Conservation (phyloP, 2,797 vertebrate species). For the Parambassis ranga region DNA sequence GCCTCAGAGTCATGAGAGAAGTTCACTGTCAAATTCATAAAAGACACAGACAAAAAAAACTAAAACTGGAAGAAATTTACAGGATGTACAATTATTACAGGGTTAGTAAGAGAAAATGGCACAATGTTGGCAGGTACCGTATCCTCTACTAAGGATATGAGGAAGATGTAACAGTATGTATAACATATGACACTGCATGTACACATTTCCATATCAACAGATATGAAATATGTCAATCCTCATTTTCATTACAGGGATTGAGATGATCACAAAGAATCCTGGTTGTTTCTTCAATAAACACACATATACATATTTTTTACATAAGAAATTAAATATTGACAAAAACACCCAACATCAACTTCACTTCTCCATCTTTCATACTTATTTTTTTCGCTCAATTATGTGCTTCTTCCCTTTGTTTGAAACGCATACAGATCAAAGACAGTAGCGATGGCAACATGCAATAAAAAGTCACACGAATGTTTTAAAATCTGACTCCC, state of each 20-base stretch:
- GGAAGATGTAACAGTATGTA: slow-evolving; percentile 65
- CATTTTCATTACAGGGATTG: slow-evolving; percentile 14
- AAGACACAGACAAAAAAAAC: slow-evolving; percentile 7
- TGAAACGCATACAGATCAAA: slow-evolving; percentile 31
- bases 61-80: slow-evolving; percentile 49
- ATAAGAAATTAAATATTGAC: neutral
- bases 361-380: neutral
- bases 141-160: neutral
- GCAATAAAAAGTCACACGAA: slow-evolving; percentile 31
- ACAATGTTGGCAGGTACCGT: slow-evolving; percentile 11
- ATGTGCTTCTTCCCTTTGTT: slow-evolving; percentile 69
- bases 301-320: slow-evolving; percentile 26
- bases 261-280: slow-evolving; percentile 32
- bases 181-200: slow-evolving; percentile 70
- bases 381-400: neutral
- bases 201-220: slow-evolving; percentile 61
- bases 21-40: slow-evolving; percentile 4
- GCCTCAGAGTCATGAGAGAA: slow-evolving; percentile 41
- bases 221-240: slow-evolving; percentile 63
- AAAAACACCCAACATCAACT: neutral
- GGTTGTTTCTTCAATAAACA: slow-evolving; percentile 27
- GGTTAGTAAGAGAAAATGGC: slow-evolving; percentile 2
- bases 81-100: slow-evolving; percentile 41
- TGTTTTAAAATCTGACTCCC: slow-evolving; percentile 3
- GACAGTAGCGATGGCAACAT: slow-evolving; percentile 23